Evolutionary conservation across 1,140 invertebrate species (phyloP), one percentile per base, ranked within the genome.

Genomic region (Tetramorium simillimum): DNA sequence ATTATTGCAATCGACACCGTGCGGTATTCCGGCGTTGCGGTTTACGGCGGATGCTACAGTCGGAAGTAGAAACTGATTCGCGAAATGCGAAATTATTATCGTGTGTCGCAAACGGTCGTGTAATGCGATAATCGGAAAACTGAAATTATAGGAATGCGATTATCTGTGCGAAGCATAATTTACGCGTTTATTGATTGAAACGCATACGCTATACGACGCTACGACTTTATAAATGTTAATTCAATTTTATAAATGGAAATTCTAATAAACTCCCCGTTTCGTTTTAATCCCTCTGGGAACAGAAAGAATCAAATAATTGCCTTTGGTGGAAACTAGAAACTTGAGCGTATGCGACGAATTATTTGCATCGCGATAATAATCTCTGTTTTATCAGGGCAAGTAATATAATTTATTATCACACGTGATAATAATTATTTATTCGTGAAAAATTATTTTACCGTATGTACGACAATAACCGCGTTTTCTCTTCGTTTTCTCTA

Each of bases 1-100:
- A 73, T 84, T 84, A 84, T 73, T 73, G 80, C 80, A 84, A 84
- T 84, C 69, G 80, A 84, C 80, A 84, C 80, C 28, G 24, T 60
- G 69, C n/a, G 43, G 69, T 84, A 75, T 84, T 84, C 69, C 70
- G 69, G 80, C 14, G 16, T 73, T 84, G 80, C 21, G 80, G 80
- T 84, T 84, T 73, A 84, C 40, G 10, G 14, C 69, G 69, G 80
- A 84, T 84, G 60, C 80, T 75, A 60, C 40, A 43, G 28, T 82
- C 80, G 69, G 80, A 84, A 73, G 69, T 84, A 84, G 67, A 58
- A 73, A 82, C 67, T 40, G 65, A 72, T 72, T 82, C 78, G 51
- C 37, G 37, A 82, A 82, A 60, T 82, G 60, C 67, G 53, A 33
- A 73, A 75, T 84, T 84, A 75, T 84, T 84, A 82, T 56, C 67